A percentile compares a stretch with the other conserved stretches of the same genome.
Conservation (phyloP, 2,113 vertebrate genomes). For the Elgaria multicarinata region DNA sequence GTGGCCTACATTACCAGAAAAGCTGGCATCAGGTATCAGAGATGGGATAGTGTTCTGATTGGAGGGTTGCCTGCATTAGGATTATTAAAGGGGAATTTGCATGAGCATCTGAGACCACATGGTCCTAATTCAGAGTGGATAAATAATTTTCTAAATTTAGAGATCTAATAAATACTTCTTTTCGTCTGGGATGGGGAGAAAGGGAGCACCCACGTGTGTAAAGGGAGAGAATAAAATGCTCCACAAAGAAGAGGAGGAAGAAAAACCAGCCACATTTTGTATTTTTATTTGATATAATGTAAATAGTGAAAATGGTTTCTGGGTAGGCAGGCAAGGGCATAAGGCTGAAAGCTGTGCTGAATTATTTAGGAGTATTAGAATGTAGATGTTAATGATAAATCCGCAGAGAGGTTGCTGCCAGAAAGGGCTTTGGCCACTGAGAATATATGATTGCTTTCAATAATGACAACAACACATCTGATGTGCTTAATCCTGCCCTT, state of each 20-base stretch:
- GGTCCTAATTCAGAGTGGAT: conserved; percentile 50
- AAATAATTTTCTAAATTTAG: conserved; percentile 65
- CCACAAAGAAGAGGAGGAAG: not conserved
- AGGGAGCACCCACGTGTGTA: not conserved
- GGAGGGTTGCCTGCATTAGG: conserved; percentile 69
- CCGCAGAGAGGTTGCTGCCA: conserved; percentile 69
- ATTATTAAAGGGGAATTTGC: conserved; percentile 71
- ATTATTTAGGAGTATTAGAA: conserved; percentile 80
- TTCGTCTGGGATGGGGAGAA: not conserved
- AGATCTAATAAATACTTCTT: conserved; percentile 55
- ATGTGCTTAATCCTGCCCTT: conserved; percentile 24
- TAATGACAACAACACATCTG: not conserved
- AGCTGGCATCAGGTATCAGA: conserved; percentile 75
- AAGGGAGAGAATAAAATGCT: conserved; percentile 1
- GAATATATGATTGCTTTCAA: conserved; percentile 28
- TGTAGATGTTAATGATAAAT: conserved; percentile 80
- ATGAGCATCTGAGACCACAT: conserved; percentile 66
- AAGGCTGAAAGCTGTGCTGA: conserved; percentile 77
- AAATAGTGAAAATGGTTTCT: conserved; percentile 56
- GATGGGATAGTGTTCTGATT: conserved; percentile 61
- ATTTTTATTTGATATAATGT: conserved; percentile 47
- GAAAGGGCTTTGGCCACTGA: conserved; percentile 65
- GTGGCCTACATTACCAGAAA: conserved; percentile 80
- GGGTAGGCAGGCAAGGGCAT: conserved; percentile 66
- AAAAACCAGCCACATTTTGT: conserved; percentile 29